These are phyloP conservation scores for Sorex fumeus DNA, from an alignment of 2,113 vertebrate genomes.

Conservation along the genomic window DNA sequence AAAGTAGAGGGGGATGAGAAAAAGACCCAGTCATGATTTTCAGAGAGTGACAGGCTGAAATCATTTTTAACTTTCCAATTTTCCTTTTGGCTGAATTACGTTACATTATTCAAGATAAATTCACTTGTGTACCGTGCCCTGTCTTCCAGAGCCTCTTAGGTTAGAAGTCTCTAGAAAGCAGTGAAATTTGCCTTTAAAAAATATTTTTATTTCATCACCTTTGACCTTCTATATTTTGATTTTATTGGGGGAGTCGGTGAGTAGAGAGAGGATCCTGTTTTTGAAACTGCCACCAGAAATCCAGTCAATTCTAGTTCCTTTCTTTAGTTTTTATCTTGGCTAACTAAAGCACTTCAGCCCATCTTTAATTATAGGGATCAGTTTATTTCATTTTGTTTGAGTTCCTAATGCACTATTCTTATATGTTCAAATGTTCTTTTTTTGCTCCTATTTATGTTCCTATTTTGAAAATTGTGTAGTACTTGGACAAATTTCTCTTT, in stretches of 20 bases:
- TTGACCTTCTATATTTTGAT: slow-evolving; percentile 28
- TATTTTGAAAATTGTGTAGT: background rate
- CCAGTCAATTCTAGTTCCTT: background rate
- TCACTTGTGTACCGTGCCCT: background rate
- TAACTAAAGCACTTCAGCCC: background rate
- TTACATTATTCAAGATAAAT: background rate
- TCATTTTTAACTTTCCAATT: background rate
- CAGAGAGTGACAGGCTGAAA: background rate
- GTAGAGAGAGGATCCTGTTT: background rate
- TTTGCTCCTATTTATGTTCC: background rate
- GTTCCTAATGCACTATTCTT: slow-evolving; percentile 21
- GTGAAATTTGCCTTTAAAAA: background rate
- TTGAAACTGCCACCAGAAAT: background rate
- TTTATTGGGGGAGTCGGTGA: background rate
- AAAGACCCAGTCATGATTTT: background rate
- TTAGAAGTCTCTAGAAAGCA: background rate
- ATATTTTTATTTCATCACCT: background rate
- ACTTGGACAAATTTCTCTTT: slow-evolving; percentile 22
- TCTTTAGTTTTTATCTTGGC: slow-evolving; percentile 9
- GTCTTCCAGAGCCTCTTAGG: background rate
- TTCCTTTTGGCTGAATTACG: background rate
- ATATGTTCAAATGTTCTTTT: slow-evolving; percentile 30
- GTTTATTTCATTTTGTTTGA: slow-evolving; percentile 49
- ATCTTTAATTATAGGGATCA: background rate
- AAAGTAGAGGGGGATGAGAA: background rate